phyloP scores from a whole-genome alignment of 2,797 vertebrate species.

The Mus minutoides region DNA sequence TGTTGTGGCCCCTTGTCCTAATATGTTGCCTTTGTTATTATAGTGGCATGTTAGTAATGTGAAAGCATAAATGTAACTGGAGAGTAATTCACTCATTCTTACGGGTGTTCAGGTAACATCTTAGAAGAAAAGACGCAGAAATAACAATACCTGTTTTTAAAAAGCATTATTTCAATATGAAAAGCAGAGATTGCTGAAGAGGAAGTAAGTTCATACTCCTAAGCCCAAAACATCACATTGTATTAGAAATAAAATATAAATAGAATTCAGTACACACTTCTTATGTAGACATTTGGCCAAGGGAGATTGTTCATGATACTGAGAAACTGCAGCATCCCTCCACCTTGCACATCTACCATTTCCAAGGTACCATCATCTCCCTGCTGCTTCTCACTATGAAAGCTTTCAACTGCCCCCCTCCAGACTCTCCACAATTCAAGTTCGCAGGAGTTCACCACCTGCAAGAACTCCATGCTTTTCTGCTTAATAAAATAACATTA shows the following conservation, averaged over 20 bases:
- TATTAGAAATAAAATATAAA: neutral
- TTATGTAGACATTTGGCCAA: neutral
- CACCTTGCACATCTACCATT: neutral
- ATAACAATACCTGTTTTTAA: neutral
- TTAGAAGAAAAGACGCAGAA: neutral
- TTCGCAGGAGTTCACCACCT: neutral
- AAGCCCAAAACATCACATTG: neutral
- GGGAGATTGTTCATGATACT: neutral
- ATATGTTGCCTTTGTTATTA: neutral
- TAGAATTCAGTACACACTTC: neutral
- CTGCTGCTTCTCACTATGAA: neutral
- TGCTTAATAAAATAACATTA: neutral
- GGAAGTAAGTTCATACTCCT: neutral
- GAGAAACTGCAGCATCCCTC: neutral
- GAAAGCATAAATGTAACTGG: neutral
- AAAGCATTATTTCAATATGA: neutral
- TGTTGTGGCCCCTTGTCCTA: neutral
- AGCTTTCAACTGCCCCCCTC: neutral
- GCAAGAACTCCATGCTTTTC: neutral
- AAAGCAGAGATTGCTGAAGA: neutral
- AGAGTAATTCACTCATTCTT: neutral
- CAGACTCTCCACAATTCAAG: neutral
- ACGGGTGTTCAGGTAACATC: neutral
- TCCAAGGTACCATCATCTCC: neutral
- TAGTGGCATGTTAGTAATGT: neutral